These are phyloP conservation scores for Petrolisthes cinctipes DNA, from an alignment of 2,888 invertebrate genomes.

Conservation along the genomic window DNA sequence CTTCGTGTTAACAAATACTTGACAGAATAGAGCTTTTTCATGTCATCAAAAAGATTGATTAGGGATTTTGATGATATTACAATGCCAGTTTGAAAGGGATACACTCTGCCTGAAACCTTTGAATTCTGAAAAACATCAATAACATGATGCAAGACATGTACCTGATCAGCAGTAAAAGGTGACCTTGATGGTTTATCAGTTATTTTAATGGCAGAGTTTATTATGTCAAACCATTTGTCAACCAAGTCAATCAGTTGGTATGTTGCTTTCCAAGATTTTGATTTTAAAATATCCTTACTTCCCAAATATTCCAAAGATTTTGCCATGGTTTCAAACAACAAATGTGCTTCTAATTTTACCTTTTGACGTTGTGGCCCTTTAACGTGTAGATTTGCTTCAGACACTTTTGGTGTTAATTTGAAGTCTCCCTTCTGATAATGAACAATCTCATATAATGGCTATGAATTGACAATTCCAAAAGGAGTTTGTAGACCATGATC, in stretches of 20 bases:
- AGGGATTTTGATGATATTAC: neutral
- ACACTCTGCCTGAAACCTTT: neutral
- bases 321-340: conserved; percentile 14
- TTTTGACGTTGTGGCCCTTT: conserved; percentile 14
- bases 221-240: conserved; percentile 3
- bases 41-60: neutral
- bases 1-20: neutral
- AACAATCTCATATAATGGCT: neutral
- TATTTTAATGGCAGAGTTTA: neutral
- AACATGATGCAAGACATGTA: neutral
- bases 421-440: conserved; percentile 16
- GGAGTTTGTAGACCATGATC: neutral
- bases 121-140: neutral
- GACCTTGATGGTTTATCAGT: neutral
- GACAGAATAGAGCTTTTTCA: neutral
- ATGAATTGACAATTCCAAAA: conserved; percentile 4
- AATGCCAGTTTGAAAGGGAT: neutral
- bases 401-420: neutral
- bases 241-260: neutral
- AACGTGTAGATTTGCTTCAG: conserved; percentile 3
- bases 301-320: conserved; percentile 6
- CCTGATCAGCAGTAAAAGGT: neutral
- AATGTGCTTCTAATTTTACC: neutral
- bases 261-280: neutral
- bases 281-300: neutral